Conservation (phyloP, 2,113 vertebrate species). For the Camelus bactrianus region DNA sequence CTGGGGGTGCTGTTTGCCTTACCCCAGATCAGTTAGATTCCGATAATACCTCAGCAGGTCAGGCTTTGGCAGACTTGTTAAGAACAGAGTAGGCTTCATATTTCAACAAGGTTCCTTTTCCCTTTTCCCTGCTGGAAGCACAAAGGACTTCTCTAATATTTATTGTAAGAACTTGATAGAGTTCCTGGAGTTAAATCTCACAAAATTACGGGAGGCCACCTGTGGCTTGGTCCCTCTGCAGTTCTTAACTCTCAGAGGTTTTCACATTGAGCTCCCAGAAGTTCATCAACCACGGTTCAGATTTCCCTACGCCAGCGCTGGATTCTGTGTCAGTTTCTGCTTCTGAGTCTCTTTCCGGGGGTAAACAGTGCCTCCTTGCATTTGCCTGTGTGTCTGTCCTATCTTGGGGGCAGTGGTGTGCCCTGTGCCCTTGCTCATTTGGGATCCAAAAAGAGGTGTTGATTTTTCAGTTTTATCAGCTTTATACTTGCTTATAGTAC, state of each 20-base stretch:
- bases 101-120: no score
- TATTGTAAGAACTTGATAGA: not conserved
- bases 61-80: no score
- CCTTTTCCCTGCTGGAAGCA: not conserved
- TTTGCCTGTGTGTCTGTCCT: not conserved
- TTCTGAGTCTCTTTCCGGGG: not conserved
- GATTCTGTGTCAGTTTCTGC: not conserved
- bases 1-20: no score
- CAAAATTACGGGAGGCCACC: not conserved
- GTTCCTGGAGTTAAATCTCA: no score
- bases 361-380: not conserved
- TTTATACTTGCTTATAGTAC: not conserved
- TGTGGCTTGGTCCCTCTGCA: not conserved
- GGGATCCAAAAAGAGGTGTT: not conserved
- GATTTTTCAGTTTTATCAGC: not conserved
- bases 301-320: not conserved
- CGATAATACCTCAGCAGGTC: no score
- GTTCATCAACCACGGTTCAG: not conserved
- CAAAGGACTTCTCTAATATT: not conserved
- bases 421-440: not conserved
- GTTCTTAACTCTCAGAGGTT: not conserved
- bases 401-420: not conserved
- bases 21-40: no score
- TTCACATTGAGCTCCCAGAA: not conserved
- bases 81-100: not conserved